phyloP scores from a whole-genome alignment of 2,888 invertebrate species.

The Caenorhabditis sp. region DNA sequence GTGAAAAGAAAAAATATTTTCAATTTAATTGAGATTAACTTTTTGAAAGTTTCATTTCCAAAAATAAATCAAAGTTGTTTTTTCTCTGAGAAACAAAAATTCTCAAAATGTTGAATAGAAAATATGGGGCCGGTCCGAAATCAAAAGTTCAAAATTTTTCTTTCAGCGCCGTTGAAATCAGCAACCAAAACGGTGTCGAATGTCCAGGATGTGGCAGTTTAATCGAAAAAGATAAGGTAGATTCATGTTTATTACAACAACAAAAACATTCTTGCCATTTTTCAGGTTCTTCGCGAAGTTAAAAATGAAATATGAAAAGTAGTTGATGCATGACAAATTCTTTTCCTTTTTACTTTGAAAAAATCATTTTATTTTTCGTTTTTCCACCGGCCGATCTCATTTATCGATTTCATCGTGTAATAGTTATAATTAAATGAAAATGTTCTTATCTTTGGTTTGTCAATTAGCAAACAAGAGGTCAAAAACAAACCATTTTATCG shows the following conservation, averaged over 20 bases:
- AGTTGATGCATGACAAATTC: background rate
- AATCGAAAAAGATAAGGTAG: background rate
- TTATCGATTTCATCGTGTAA: no score
- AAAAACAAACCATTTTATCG: conserved; percentile 3
- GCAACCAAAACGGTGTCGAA: background rate
- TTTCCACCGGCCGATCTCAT: background rate
- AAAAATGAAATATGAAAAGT: background rate
- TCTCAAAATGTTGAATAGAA: no score
- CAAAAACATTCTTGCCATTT: no score
- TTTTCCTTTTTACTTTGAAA: conserved; percentile 9
- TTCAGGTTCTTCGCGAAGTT: background rate
- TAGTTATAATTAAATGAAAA: background rate
- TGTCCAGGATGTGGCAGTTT: background rate
- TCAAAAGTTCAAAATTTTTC: background rate
- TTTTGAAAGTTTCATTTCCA: background rate
- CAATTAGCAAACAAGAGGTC: background rate
- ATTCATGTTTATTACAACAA: background rate
- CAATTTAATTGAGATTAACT: no score
- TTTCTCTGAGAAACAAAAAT: no score
- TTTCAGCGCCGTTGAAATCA: background rate
- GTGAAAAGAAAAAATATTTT: no score
- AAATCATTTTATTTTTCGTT: conserved; percentile 1
- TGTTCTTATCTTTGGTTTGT: conserved; percentile 9
- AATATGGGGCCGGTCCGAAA: no score
- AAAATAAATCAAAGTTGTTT: no score